phyloP scores from a whole-genome alignment of 2,888 invertebrate species.

The Heliconius ethilla region DNA sequence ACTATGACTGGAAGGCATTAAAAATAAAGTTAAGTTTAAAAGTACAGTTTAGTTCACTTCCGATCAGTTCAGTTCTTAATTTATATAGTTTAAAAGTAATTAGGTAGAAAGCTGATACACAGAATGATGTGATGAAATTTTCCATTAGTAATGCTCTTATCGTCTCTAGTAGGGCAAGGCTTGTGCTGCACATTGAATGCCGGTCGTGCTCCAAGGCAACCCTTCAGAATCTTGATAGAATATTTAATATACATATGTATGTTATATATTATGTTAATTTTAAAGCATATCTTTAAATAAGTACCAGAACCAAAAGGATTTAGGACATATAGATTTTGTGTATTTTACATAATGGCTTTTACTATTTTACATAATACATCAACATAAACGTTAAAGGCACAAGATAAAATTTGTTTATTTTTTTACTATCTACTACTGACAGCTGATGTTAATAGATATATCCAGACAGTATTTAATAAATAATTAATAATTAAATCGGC shows the following conservation, averaged over 20 bases:
- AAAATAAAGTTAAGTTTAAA: no score
- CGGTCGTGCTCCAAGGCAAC: not conserved
- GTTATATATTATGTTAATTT: not conserved
- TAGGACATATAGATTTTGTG: no score
- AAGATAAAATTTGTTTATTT: no score
- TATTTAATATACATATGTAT: not conserved
- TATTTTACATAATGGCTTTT: no score
- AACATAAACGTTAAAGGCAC: no score
- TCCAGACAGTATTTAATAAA: no score
- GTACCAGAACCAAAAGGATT: not conserved
- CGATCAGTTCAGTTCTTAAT: no score
- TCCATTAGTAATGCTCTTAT: constrained; percentile 39
- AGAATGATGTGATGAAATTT: constrained; percentile 1
- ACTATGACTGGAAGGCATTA: no score
- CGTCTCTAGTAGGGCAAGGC: constrained; percentile 22
- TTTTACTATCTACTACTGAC: not conserved
- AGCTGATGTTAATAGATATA: not conserved
- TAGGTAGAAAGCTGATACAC: constrained; percentile 41
- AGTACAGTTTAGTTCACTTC: no score
- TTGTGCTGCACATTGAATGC: not conserved
- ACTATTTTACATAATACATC: no score
- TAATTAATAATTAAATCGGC: no score
- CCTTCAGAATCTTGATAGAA: constrained; percentile 1
- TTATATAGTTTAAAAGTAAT: constrained; percentile 23
- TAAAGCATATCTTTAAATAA: not conserved